Conservation (phyloP, 1,140 invertebrate genomes). For the Phocides pigmalion region DNA sequence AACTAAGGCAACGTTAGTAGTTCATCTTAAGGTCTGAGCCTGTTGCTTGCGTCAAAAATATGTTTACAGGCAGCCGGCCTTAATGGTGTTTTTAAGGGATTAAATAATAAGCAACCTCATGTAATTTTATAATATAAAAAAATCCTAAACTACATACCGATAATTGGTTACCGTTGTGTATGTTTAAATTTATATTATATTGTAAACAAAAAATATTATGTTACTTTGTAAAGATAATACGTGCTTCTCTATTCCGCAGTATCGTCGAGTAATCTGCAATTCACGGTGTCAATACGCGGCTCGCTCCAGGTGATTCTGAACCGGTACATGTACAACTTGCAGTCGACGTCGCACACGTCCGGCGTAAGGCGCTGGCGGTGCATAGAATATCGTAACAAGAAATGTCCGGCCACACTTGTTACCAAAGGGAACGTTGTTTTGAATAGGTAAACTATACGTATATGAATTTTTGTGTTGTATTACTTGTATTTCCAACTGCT, state of each 20-base stretch:
- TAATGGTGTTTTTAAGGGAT: no score
- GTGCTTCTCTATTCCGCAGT: slow-evolving; percentile 16
- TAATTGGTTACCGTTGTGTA: no score
- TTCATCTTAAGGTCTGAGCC: no score
- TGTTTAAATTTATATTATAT: no score
- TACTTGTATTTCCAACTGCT: slow-evolving; percentile 2
- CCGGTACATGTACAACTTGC: slow-evolving; percentile 79
- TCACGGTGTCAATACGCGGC: slow-evolving; percentile 70
- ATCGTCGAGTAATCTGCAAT: slow-evolving; percentile 56
- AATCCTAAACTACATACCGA: no score
- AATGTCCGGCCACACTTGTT: slow-evolving; percentile 72
- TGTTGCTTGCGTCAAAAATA: no score
- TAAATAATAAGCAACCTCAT: no score
- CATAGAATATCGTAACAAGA: slow-evolving; percentile 75
- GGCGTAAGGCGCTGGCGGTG: slow-evolving; percentile 75
- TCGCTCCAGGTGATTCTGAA: slow-evolving; percentile 71
- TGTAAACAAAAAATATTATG: no score
- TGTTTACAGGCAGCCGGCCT: no score
- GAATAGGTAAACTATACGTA: slow-evolving; percentile 57
- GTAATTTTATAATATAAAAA: no score
- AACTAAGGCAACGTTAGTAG: no score
- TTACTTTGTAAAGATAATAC: no score
- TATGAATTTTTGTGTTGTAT: not conserved
- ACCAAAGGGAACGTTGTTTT: slow-evolving; percentile 74
- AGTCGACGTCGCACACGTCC: slow-evolving; percentile 54